Percentiles rank a stretch among this genome's conserved stretches.
These are phyloP conservation scores for Stenichneumon culpator DNA, from an alignment of 2,888 invertebrate species.

Conservation along the genomic window DNA sequence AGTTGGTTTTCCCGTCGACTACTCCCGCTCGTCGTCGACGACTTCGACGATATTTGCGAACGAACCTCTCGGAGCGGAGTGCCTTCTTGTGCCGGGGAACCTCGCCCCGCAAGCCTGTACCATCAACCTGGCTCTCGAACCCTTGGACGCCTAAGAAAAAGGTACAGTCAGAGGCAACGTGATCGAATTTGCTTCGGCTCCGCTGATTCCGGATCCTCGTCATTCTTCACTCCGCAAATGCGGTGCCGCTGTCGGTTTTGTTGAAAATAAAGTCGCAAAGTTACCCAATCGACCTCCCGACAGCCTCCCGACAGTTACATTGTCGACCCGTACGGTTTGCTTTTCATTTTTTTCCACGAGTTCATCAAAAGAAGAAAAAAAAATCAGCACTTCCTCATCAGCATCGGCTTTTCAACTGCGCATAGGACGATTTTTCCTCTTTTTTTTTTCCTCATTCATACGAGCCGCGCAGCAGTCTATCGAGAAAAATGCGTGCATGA, in stretches of 20 bases:
- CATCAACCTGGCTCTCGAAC: constrained; percentile 8
- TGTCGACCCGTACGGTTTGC: not conserved
- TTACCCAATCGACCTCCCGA: not conserved
- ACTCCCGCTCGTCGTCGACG: constrained; percentile 56
- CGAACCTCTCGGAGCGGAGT: constrained; percentile 42
- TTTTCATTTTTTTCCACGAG: not conserved
- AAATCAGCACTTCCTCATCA: not conserved
- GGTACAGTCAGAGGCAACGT: constrained; percentile 36
- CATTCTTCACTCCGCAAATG: constrained; percentile 19
- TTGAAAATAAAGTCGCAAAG: not conserved
- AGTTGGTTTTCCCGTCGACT: constrained; percentile 70
- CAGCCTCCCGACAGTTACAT: not conserved
- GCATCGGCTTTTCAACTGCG: not conserved
- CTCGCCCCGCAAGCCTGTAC: constrained; percentile 14
- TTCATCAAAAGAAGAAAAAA: not conserved
- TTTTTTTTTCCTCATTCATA: not conserved
- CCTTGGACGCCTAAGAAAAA: constrained; percentile 14
- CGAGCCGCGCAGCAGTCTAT: not conserved
- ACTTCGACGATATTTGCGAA: constrained; percentile 72
- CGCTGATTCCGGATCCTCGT: constrained; percentile 43
- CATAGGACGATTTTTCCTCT: not conserved
- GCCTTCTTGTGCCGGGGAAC: constrained; percentile 5
- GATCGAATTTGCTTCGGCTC: constrained; percentile 45
- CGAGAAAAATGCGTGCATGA: constrained; percentile 2
- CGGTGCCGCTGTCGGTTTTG: constrained; percentile 1